phyloP scores from a whole-genome alignment of 2,797 vertebrate species.

The Furcifer pardalis region DNA sequence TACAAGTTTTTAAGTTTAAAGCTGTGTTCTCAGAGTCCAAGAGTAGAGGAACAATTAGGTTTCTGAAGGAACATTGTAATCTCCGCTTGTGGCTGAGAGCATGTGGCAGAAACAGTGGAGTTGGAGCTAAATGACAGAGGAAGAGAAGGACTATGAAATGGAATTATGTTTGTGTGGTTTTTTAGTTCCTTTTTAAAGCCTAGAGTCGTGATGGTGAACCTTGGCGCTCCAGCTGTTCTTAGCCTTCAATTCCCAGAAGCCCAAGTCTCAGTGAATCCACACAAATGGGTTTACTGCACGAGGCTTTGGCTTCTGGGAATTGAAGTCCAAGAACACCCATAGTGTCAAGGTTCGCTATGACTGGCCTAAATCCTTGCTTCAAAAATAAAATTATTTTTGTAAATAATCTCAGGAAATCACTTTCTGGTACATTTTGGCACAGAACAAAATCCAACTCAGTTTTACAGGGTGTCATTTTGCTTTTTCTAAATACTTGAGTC shows the following conservation, averaged over 20 bases:
- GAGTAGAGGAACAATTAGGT: background rate
- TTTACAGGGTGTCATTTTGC: background rate
- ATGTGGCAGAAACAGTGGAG: rapidly evolving
- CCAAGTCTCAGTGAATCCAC: too few relatives aligned
- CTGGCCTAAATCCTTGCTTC: background rate
- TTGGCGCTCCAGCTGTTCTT: too few relatives aligned
- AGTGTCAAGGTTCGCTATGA: too few relatives aligned
- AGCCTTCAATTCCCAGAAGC: too few relatives aligned
- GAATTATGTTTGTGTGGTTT: constrained; percentile 6
- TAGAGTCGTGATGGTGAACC: too few relatives aligned
- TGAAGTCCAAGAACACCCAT: too few relatives aligned
- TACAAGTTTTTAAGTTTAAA: background rate
- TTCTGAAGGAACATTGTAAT: background rate
- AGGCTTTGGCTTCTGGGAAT: too few relatives aligned
- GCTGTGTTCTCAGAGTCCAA: background rate
- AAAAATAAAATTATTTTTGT: constrained; percentile 1
- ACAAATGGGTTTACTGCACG: too few relatives aligned
- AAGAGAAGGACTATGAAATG: background rate
- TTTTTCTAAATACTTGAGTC: background rate
- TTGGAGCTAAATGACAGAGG: background rate
- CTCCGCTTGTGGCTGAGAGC: background rate
- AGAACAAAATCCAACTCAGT: background rate
- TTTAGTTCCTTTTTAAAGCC: constrained; percentile 2
- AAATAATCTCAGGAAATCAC: constrained; percentile 21
- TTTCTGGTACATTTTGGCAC: constrained; percentile 17